These are phyloP conservation scores for Polyommatus icarus DNA, from an alignment of 2,888 invertebrate species.

Conservation along the genomic window DNA sequence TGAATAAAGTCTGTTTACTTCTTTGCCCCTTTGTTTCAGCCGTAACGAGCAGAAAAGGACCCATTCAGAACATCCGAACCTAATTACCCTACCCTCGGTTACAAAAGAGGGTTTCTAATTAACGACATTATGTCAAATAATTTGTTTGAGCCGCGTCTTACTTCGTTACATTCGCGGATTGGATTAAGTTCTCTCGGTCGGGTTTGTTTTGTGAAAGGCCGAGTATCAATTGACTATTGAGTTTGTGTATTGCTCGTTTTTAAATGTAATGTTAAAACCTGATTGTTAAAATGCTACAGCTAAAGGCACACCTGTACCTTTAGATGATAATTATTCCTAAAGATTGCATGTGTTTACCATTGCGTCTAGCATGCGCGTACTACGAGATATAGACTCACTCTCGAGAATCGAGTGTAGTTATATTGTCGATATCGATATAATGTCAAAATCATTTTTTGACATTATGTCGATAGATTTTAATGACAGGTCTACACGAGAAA, in stretches of 20 bases:
- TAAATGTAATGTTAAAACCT: background rate
- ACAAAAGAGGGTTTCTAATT: conserved; percentile 79
- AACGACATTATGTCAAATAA: conserved; percentile 81
- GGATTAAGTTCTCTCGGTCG: conserved; percentile 70
- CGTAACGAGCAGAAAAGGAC: conserved; percentile 79
- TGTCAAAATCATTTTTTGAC: no score
- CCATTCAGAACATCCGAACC: conserved; percentile 78
- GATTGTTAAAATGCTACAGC: background rate
- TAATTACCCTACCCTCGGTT: conserved; percentile 74
- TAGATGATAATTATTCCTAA: no score
- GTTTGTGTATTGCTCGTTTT: background rate
- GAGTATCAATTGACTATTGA: conserved; percentile 51
- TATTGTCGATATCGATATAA: no score
- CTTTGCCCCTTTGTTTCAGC: conserved; percentile 75
- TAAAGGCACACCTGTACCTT: no score
- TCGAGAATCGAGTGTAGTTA: no score
- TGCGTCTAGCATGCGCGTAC: no score
- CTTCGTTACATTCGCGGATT: conserved; percentile 65
- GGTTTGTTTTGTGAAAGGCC: conserved; percentile 62
- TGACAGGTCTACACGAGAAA: no score
- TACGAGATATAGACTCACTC: no score
- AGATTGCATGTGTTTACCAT: no score
- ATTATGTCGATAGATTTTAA: no score
- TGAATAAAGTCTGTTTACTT: conserved; percentile 76
- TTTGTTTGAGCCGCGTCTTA: conserved; percentile 78